Percentiles rank a stretch among this genome's conserved stretches.
phyloP scores from a whole-genome alignment of 2,888 invertebrate species.

The Metalampra italica region DNA sequence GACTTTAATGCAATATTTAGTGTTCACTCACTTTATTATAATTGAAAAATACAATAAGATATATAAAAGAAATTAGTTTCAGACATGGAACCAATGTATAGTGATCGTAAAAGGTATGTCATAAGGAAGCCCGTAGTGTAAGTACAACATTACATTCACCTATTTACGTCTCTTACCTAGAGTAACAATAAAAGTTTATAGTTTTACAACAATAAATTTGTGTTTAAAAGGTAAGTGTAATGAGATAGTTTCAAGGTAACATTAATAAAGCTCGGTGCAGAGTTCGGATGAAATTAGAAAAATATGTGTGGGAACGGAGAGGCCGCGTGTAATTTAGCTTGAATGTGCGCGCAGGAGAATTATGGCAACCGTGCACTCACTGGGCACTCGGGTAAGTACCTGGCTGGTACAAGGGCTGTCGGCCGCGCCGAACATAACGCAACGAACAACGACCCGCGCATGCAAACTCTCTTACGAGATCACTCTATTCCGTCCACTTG shows the following conservation, averaged over 20 bases:
- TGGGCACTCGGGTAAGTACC: constrained; percentile 1
- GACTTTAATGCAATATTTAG: background rate
- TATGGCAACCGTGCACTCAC: constrained; percentile 58
- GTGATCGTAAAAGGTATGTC: too few relatives aligned
- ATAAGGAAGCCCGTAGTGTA: too few relatives aligned
- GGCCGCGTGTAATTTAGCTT: constrained; percentile 59
- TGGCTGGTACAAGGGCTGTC: constrained; percentile 47
- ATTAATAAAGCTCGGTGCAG: constrained; percentile 52
- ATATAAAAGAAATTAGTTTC: background rate
- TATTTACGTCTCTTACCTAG: background rate
- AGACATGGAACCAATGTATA: too few relatives aligned
- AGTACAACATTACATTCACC: too few relatives aligned
- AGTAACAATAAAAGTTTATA: constrained; percentile 1
- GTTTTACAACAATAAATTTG: constrained; percentile 9
- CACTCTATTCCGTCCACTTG: background rate
- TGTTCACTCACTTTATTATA: too few relatives aligned
- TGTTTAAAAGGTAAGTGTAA: constrained; percentile 17
- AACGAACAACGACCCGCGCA: background rate
- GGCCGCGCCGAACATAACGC: constrained; percentile 3
- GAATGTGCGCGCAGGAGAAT: constrained; percentile 61
- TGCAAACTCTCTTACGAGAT: background rate
- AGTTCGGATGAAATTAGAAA: constrained; percentile 61
- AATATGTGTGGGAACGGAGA: constrained; percentile 67
- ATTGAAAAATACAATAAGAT: too few relatives aligned
- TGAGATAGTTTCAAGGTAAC: constrained; percentile 29